Evolutionary conservation across 2,113 vertebrate genomes (phyloP).

Genomic region (Aplodontia rufa): DNA sequence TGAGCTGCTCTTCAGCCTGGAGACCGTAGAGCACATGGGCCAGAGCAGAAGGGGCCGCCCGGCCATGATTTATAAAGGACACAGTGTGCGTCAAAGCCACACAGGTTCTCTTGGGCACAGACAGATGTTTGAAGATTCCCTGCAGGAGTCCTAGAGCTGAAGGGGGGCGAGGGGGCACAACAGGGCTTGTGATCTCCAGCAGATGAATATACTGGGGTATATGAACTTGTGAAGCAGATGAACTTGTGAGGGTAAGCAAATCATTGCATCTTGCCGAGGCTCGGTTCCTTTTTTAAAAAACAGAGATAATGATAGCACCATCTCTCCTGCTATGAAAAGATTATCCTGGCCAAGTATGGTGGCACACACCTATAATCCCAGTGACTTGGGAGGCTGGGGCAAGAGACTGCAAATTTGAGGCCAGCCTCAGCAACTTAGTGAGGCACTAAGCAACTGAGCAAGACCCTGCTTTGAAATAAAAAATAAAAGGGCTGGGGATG

Average conservation of each 20-base stretch:
- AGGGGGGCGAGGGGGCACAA: rapidly evolving
- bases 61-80: neutral
- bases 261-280: neutral
- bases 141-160: neutral
- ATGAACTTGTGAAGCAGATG: neutral
- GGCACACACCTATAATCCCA: too few species aligned
- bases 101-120: neutral
- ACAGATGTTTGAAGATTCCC: neutral
- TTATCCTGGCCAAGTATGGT: neutral
- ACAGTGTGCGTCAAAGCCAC: neutral
- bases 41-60: rapidly evolving
- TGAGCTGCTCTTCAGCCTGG: neutral
- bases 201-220: too few species aligned
- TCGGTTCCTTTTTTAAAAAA: neutral
- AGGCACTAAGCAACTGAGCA: too few species aligned
- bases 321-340: neutral
- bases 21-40: neutral
- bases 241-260: neutral
- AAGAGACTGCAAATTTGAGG: too few species aligned
- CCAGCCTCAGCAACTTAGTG: too few species aligned
- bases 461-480: too few species aligned
- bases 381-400: too few species aligned
- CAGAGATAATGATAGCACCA: neutral
- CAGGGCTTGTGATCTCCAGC: neutral
- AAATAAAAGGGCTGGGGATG: too few species aligned